Evolutionary conservation across 1,140 invertebrate species (phyloP), one percentile per base, ranked within the genome.

Genomic region (Onthophagus taurus): DNA sequence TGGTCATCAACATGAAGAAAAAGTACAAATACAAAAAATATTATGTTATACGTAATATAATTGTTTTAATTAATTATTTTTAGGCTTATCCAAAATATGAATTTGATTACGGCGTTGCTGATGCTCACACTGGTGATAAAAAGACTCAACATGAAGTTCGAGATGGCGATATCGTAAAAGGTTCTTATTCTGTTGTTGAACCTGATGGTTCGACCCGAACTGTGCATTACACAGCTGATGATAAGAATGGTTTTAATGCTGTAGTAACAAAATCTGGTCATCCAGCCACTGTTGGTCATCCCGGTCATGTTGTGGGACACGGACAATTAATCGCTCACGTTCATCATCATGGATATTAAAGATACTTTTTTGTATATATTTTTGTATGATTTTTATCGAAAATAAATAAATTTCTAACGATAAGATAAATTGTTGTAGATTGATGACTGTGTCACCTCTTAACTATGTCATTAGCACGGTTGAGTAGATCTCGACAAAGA

Each of bases 41-140:
- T 20, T 8, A 29, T 26, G 8, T 29, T 13, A 8, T 2, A 4
- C 20, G 6, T 41, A 8, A 3, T 5, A 5, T 26, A 12, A 2
- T 26, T 2, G 2, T 3, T 2, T 41, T 29, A 13, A 13, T 29
- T 29, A 11, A 21, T 19, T 37, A 2, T 37, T 14, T 41, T 14
- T n/a, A 41, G 38, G 23, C 23, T 0, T 41, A 41, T 29, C 38
- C 38, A n/a, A 41, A 41, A 17, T 41, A 41, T 13, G 38, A 41
- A 41, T 41, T 41, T n/a, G 23, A 41, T n/a, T 41, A 41, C n/a
- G 38, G 38, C 4, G 38, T 41, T 5, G 38, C 38, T n/a, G 38
- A 41, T 16, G 13, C 38, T 24, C n/a, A 41, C 8, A 41, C 38
- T 3, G 38, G 38, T 2, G 38, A 41, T 13, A 41, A 41, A 8